Percentiles rank a stretch among this genome's conserved stretches.
phyloP scores from a whole-genome alignment of 1,140 invertebrate species.

The Drosophila yakuba region DNA sequence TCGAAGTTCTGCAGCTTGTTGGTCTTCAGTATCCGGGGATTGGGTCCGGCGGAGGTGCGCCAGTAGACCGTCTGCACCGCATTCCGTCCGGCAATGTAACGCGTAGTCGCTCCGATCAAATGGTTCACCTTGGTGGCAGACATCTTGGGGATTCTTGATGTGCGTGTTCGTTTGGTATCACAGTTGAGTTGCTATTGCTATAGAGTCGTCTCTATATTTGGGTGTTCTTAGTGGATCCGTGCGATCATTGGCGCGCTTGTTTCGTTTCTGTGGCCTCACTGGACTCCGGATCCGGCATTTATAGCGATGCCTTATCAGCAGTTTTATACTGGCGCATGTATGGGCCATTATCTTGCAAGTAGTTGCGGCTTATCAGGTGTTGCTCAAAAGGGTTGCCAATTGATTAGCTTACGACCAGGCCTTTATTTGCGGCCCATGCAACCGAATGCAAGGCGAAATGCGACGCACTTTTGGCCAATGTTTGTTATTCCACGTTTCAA shows the following conservation, averaged over 20 bases:
- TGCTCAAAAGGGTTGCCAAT: constrained; percentile 49
- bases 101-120: constrained; percentile 87
- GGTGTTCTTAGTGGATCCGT: constrained; percentile 1
- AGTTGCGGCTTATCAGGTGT: constrained; percentile 49
- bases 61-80: constrained; percentile 90
- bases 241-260: constrained; percentile 33
- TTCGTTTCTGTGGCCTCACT: constrained; percentile 50
- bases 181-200: constrained; percentile 42
- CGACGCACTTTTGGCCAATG: constrained; percentile 29
- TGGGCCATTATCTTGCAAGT: constrained; percentile 40
- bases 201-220: constrained; percentile 32
- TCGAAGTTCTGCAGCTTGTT: constrained; percentile 87
- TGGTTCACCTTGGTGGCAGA: constrained; percentile 84
- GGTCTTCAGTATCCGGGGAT: constrained; percentile 86
- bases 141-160: constrained; percentile 44
- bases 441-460: constrained; percentile 40
- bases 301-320: constrained; percentile 61
- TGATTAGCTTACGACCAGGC: constrained; percentile 60
- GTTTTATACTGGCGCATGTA: constrained; percentile 27
- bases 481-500: constrained; percentile 6
- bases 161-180: constrained; percentile 34
- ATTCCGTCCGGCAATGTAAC: constrained; percentile 89
- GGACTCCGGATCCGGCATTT: constrained; percentile 34
- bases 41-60: constrained; percentile 86
- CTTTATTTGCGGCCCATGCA: constrained; percentile 24